These are phyloP conservation scores for Ambastaia sidthimunki DNA, from an alignment of 2,797 vertebrate species.

Conservation along the genomic window DNA sequence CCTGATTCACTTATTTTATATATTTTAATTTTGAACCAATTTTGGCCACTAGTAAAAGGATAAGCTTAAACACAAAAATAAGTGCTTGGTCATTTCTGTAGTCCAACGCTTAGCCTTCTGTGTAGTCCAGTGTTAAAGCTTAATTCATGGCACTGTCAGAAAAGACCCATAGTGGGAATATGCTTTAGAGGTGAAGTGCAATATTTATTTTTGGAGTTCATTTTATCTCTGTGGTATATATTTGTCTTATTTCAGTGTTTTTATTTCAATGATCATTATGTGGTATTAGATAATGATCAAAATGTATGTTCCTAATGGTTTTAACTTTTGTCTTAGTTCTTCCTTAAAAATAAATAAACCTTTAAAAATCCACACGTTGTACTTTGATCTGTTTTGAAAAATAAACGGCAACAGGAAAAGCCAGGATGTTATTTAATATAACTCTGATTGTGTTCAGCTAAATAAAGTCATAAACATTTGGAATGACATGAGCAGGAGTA, in stretches of 20 bases:
- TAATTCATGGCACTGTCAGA: constrained; percentile 81
- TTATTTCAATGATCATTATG: constrained; percentile 86
- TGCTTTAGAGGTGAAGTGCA: constrained; percentile 94
- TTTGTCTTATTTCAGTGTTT: constrained; percentile 66
- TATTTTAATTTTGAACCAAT: constrained; percentile 57
- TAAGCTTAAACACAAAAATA: constrained; percentile 67
- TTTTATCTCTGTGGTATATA: constrained; percentile 86
- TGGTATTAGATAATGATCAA: constrained; percentile 90
- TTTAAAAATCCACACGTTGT: constrained; percentile 56
- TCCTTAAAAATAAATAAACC: constrained; percentile 92
- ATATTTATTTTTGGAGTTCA: constrained; percentile 94
- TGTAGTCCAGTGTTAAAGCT: constrained; percentile 88
- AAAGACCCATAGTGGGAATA: constrained; percentile 70
- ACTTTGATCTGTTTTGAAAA: constrained; percentile 20
- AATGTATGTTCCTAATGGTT: constrained; percentile 90
- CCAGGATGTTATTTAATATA: too few species aligned
- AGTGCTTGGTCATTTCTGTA: constrained; percentile 84
- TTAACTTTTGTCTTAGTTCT: constrained; percentile 86
- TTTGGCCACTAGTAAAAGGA: constrained; percentile 55
- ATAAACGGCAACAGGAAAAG: too few species aligned
- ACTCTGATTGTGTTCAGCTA: too few species aligned
- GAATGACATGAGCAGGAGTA: too few species aligned
- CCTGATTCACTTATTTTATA: constrained; percentile 61
- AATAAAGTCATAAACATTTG: too few species aligned
- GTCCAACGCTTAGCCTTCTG: constrained; percentile 72